Conservation (phyloP, 1,140 invertebrate species). For the Drosophila nebulosa region DNA sequence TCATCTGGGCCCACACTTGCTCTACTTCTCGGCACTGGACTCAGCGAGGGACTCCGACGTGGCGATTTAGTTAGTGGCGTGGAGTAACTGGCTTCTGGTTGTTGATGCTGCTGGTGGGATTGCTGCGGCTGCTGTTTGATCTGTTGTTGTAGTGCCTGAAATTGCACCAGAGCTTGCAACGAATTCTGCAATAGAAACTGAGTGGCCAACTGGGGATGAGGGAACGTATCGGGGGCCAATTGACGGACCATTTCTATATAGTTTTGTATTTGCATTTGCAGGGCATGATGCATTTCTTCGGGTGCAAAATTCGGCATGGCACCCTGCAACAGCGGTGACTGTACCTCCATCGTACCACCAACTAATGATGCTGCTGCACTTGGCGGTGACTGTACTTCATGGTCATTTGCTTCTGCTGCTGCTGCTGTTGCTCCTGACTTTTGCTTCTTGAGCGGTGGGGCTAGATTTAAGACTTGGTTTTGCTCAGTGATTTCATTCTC, state of each 20-base stretch:
- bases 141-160: slow-evolving; percentile 90
- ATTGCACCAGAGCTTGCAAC: slow-evolving; percentile 88
- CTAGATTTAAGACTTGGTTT: slow-evolving; percentile 66
- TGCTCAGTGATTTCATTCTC: slow-evolving; percentile 24
- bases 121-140: slow-evolving; percentile 83
- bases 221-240: slow-evolving; percentile 60
- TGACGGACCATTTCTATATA: slow-evolving; percentile 80
- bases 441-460: slow-evolving; percentile 54
- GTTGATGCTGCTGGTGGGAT: slow-evolving; percentile 73
- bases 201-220: slow-evolving; percentile 66
- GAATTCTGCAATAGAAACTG: slow-evolving; percentile 77
- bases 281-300: slow-evolving; percentile 74
- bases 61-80: slow-evolving; percentile 80
- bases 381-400: neutral
- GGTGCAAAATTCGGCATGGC: slow-evolving; percentile 38
- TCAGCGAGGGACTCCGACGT: slow-evolving; percentile 82
- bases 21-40: slow-evolving; percentile 75
- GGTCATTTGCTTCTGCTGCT: slow-evolving; percentile 11
- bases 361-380: neutral
- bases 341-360: neutral
- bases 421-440: no score
- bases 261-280: slow-evolving; percentile 74
- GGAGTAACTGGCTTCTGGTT: slow-evolving; percentile 61
- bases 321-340: slow-evolving; percentile 28
- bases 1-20: slow-evolving; percentile 42